Base-by-base conservation (phyloP, 2,797 vertebrate species). In the Chaunax sp. region DNA sequence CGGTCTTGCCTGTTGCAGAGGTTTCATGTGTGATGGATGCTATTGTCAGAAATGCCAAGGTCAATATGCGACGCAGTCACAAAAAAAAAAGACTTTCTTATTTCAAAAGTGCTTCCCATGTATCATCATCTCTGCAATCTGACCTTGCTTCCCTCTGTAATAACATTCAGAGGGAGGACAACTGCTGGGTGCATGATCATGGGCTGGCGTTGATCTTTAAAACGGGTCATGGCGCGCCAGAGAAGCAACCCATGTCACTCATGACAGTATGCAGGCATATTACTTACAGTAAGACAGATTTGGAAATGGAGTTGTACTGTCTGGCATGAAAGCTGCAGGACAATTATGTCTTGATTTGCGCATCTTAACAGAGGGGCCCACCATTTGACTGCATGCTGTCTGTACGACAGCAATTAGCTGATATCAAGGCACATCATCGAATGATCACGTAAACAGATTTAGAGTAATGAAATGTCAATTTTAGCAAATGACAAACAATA, bases 11-110 rank as follows among this genome's bases (percentile, higher is more conserved):
- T 94, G 93, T 94, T 96, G 95, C 95, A 97, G 95, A 92, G 93
- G 94, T 94, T 96, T 96, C 92, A 92, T 89, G 92, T 89, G 93
- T 98, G 97, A 98, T 97, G 95, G 94, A 98, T 98, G 96, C 90
- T 93, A 95, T 95, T 97, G 97, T 97, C 97, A 97, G 92, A 97
- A 95, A 95, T 94, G 96, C 95, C 96, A 96, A 96, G 95, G 96
- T 97, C 96, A 96, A 95, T 96, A 95, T 93, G 93, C 91, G 93
- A 96, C 93, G 92, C 91, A 93, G 92, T 15, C 91, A 88, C 93
- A 94, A 92, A 84, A 75, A 80, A 92, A 90, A 59, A 63, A 67
- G 94, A 94, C 92, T 94, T 94, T 94, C 93, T 95, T 94, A 94
- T 95, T 95, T 92, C 90, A 75, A 93, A 93, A 96, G 93, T 91